phyloP scores from a whole-genome alignment of 2,888 invertebrate species.

The Hoplodrina ambigua region DNA sequence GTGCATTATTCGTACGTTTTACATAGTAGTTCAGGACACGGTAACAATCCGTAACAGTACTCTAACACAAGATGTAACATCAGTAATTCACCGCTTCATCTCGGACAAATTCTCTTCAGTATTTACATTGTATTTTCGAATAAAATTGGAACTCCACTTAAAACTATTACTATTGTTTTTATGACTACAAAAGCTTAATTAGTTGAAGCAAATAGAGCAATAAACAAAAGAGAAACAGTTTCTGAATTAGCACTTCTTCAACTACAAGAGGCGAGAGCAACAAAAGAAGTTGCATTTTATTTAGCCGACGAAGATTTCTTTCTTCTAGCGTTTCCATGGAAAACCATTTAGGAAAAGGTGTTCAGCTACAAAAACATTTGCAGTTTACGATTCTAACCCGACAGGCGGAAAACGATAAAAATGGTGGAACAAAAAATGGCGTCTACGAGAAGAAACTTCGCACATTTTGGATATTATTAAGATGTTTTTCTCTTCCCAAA shows the following conservation, averaged over 20 bases:
- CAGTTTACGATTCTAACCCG: conserved; percentile 72
- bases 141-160: conserved; percentile 25
- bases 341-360: conserved; percentile 61
- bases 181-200: conserved; percentile 33
- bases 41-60: conserved; percentile 1
- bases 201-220: conserved; percentile 28
- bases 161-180: conserved; percentile 24
- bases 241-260: conserved; percentile 34
- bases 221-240: conserved; percentile 50
- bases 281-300: conserved; percentile 48
- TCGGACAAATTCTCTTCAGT: conserved; percentile 4
- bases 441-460: conserved; percentile 33
- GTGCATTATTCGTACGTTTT: neutral
- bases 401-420: conserved; percentile 73
- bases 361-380: conserved; percentile 67
- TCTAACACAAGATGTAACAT: conserved; percentile 20
- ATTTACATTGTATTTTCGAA: conserved; percentile 35
- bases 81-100: conserved; percentile 2
- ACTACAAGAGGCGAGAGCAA: conserved; percentile 30
- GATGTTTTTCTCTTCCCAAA: conserved; percentile 11
- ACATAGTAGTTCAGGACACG: neutral
- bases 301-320: conserved; percentile 58
- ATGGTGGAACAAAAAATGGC: conserved; percentile 64
- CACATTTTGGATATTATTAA: conserved; percentile 23
- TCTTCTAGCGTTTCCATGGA: conserved; percentile 39